Base-by-base conservation (phyloP, 2,888 invertebrate species). In the Watsonalla binaria region DNA sequence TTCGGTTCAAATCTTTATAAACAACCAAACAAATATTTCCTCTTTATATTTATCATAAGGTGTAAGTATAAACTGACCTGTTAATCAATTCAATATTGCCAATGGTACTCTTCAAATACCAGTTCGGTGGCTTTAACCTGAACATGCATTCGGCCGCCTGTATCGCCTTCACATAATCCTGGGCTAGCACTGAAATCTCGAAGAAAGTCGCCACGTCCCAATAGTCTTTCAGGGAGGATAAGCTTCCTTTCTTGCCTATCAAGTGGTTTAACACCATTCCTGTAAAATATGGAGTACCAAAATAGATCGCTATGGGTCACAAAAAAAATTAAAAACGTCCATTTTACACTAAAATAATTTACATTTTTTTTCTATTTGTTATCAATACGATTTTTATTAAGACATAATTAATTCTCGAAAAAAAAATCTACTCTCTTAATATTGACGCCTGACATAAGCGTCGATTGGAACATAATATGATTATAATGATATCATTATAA, bases 141-240 rank as follows among this genome's bases (percentile, higher is more conserved):
- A 97, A 97, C 97, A 97, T 97, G 76, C 96, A 96, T 79, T 97
- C 96, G 0, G 99, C 98, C 11, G 99, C 99, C 87, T 98, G 98
- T 66, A 98, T 96, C 0, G 99, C 99, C 85, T 99, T 99, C 11
- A 95, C 93, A 80, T 98, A 99, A 82, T 99, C 98, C 83, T 99
- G 98, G 2, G 98, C 98, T 37, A 99, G 91, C 0, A 99, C 99
- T 49, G 98, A 98, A 65, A 99, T 99, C 89, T 99, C 99, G 83
- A 99, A 99, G 92, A 98, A 99, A 1, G 98, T 99, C 0, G 99
- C 99, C 11, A 99, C 99, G 82, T 99, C 99, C 99, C 99, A 99
- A 78, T 99, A 99, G 79, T 99, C 99, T 67, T 95, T 96, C 15
- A 99, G 91, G 0, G 97, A 97, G 0, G 95, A 94, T 35, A 99